phyloP scores from a whole-genome alignment of 2,113 vertebrate genomes.

The Nycticorax nycticorax region DNA sequence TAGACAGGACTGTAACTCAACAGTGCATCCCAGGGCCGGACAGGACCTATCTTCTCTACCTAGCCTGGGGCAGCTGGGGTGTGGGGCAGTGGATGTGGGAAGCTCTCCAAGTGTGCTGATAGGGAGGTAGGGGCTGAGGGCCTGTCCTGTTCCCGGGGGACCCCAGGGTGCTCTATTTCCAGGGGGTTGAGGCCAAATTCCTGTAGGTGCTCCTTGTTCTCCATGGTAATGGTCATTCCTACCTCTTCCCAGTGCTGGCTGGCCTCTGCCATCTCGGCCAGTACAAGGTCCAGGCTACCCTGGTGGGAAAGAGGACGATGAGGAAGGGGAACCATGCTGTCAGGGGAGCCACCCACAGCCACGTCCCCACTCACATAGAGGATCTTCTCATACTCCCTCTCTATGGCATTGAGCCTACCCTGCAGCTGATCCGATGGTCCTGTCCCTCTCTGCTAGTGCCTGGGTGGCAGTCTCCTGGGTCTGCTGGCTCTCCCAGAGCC shows the following conservation, averaged over 20 bases:
- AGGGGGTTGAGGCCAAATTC: constrained; percentile 75
- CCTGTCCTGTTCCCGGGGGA: neutral
- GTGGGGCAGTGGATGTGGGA: neutral
- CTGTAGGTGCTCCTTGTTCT: constrained; percentile 67
- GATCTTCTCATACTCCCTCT: constrained; percentile 75
- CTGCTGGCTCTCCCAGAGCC: constrained; percentile 51
- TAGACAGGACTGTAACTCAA: neutral
- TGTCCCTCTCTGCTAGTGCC: constrained; percentile 64
- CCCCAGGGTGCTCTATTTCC: constrained; percentile 33
- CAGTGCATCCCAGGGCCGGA: neutral
- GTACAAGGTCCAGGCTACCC: constrained; percentile 73
- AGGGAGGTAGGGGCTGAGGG: neutral
- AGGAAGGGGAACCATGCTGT: neutral
- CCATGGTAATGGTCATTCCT: neutral
- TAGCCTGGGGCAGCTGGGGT: neutral
- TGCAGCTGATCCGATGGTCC: constrained; percentile 65
- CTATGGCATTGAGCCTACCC: constrained; percentile 69
- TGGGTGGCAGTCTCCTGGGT: constrained; percentile 18
- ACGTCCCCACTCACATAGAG: constrained; percentile 64
- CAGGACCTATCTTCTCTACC: neutral
- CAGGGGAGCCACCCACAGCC: neutral
- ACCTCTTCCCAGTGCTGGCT: constrained; percentile 60
- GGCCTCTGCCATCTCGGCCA: constrained; percentile 59
- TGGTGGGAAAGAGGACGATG: neutral
- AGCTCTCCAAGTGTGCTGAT: neutral